Evolutionary conservation across 2,113 vertebrate genomes (phyloP).

Genomic region (Triplophysa rosa): DNA sequence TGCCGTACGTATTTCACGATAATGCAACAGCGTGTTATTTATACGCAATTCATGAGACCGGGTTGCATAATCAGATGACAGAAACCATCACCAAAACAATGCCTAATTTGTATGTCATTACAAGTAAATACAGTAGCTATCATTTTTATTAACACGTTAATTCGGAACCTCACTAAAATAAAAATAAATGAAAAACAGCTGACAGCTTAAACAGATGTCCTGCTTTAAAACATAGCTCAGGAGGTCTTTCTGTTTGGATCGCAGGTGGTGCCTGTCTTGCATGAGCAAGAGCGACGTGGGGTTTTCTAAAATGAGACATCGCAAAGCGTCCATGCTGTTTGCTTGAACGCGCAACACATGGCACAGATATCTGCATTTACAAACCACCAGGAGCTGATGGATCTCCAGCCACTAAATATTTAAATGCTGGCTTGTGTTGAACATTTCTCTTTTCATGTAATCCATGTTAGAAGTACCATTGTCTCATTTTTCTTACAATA

Average conservation of each 20-base stretch:
- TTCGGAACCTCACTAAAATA: constrained; percentile 1
- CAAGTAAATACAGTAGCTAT: neutral
- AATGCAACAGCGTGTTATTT: too few relatives aligned
- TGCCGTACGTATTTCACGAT: too few relatives aligned
- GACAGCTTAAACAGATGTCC: constrained; percentile 47
- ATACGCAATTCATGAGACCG: too few relatives aligned
- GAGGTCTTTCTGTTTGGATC: constrained; percentile 11
- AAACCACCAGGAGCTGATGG: constrained; percentile 7
- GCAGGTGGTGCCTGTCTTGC: constrained; percentile 21
- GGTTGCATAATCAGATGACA: neutral
- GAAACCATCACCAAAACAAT: neutral
- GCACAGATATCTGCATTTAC: constrained; percentile 23
- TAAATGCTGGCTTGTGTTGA: neutral
- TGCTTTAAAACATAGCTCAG: constrained; percentile 29
- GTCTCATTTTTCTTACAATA: constrained; percentile 1
- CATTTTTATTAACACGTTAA: neutral
- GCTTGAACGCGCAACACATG: constrained; percentile 24
- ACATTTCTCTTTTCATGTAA: neutral
- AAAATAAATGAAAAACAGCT: constrained; percentile 27
- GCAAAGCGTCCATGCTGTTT: constrained; percentile 11
- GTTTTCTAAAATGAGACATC: constrained; percentile 23
- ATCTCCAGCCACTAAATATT: constrained; percentile 8
- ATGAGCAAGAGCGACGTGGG: neutral
- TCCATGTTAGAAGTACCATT: neutral
- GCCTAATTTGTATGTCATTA: neutral